Evolutionary conservation across 2,888 invertebrate genomes (phyloP), one percentile per base, ranked within the genome.

Genomic region (Cheilosia vulpina): DNA sequence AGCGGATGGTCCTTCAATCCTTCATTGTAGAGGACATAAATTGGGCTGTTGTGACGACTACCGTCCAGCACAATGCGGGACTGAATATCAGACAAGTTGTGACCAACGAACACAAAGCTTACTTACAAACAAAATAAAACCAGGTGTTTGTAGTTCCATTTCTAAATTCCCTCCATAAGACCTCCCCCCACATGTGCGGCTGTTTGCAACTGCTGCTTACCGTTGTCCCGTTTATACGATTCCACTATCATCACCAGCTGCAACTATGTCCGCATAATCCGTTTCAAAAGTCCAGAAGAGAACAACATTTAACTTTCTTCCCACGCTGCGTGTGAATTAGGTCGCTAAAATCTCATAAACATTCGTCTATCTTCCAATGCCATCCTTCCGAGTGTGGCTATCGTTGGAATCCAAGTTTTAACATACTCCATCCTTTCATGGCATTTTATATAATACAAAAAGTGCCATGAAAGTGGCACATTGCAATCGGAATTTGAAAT

Each of bases 191-290:
- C 7, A 0, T 1, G 5, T 27, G 27, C 27, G 27, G 5, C 5
- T 27, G 4, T 2, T 27, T 27, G 27, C 31, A 31, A 31, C 31
- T 53, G 34, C 34, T n/a, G 43, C 47, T 45, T 55, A 2, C 13
- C n/a, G 62, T 38, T 76, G 57, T 69, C 69, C 58, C 55, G 65
- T 27, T 72, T 66, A 60, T 60, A 27, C 24, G 45, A 82, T 63
- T 57, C 71, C 50, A 58, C 66, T 77, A 82, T 82, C 77, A 77
- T 68, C 77, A 24, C 41, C 60, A 27, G 24, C 24, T 62, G 60
- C 31, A 58, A 38, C 58, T 31, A 45, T 31, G 38, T 60, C 66
- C 60, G 53, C 50, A 50, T 82, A 71, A 77, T 72, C 66, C 47
- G 38, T 19, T 41, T 15, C 43, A 38, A 58, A 13, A 52, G 17